Conservation (phyloP, 2,888 invertebrate genomes). For the Pelosia muscerda region DNA sequence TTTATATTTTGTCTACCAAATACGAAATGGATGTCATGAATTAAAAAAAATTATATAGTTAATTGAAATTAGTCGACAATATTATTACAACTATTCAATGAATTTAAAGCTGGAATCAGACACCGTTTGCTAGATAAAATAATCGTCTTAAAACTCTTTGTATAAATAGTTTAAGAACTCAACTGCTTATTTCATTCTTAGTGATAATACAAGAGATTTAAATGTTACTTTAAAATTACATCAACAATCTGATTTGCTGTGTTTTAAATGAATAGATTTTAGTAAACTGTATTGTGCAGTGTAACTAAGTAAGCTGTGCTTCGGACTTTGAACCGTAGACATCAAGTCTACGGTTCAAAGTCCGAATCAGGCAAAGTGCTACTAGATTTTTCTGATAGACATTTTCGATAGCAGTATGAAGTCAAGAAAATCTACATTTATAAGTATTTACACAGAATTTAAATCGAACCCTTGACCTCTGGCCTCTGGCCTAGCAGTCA, state of each 20-base stretch:
- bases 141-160: constrained; percentile 9
- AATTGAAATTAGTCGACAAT: no score
- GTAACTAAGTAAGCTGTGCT: background rate
- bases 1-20: no score
- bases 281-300: background rate
- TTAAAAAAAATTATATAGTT: no score
- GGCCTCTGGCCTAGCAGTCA: no score
- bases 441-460: no score
- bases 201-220: background rate
- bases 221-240: no score
- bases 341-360: background rate
- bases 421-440: no score
- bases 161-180: background rate
- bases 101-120: constrained; percentile 50
- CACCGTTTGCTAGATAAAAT: constrained; percentile 29
- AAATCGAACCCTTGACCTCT: no score
- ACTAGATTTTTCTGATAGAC: background rate
- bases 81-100: constrained; percentile 44
- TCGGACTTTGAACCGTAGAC: no score
- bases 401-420: no score
- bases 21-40: no score
- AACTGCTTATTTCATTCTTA: background rate
- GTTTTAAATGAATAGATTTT: background rate
- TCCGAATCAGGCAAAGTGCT: background rate
- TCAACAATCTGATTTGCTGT: background rate